Evolutionary conservation across 2,113 vertebrate species (phyloP).

Genomic region (Menura novaehollandiae): DNA sequence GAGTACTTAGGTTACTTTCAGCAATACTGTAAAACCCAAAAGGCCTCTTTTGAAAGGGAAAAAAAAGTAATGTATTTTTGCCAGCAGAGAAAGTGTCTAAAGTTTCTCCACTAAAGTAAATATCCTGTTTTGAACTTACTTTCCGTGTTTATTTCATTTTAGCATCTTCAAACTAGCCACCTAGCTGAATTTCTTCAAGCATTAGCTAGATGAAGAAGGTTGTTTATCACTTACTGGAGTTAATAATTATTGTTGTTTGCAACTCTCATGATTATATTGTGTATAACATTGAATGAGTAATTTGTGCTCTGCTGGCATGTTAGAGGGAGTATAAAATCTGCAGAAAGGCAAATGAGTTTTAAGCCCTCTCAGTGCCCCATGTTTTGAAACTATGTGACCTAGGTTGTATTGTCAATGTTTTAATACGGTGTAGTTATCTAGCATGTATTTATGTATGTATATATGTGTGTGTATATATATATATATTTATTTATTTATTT

Average conservation of each 20-base stretch:
- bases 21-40: fast-evolving
- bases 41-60: fast-evolving
- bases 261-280: not conserved
- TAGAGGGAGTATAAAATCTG: not conserved
- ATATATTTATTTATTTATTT: not conserved
- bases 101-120: not conserved
- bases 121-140: not conserved
- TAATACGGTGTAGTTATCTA: not conserved
- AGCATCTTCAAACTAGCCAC: not conserved
- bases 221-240: not conserved
- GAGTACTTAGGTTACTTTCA: not conserved
- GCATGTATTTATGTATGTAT: not conserved
- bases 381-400: not conserved
- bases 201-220: not conserved
- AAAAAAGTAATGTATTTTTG: not conserved
- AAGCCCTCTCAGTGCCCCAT: not conserved
- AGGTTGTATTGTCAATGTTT: not conserved
- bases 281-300: not conserved
- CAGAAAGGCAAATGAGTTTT: not conserved
- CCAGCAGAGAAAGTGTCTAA: not conserved
- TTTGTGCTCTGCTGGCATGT: not conserved
- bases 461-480: no score
- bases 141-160: not conserved
- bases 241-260: not conserved
- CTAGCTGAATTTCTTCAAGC: not conserved